phyloP scores from a whole-genome alignment of 1,140 invertebrate genomes.

The Cylas formicarius region DNA sequence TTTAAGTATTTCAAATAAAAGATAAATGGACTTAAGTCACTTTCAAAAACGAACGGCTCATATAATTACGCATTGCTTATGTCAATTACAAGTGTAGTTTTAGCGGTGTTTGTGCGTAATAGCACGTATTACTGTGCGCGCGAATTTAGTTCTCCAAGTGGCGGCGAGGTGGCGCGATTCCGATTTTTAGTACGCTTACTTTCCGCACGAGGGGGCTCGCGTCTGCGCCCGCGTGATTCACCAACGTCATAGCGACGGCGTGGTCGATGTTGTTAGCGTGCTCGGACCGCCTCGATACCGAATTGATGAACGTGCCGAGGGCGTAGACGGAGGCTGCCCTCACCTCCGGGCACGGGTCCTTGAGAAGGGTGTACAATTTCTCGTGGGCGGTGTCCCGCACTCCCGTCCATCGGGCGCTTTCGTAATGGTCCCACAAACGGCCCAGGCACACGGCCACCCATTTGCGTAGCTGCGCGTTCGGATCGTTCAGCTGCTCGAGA shows the following conservation, averaged over 20 bases:
- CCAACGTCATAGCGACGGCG: conserved; percentile 77
- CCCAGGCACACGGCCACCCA: conserved; percentile 92
- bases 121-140: no score
- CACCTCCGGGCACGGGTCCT: conserved; percentile 79
- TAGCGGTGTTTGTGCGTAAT: no score
- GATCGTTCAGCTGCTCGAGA: conserved; percentile 67
- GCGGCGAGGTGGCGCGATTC: no score
- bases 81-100: no score
- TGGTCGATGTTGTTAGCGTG: conserved; percentile 92
- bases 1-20: no score
- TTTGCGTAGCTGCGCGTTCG: conserved; percentile 61
- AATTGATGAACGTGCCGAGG: conserved; percentile 86
- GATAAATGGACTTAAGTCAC: no score
- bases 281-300: conserved; percentile 68
- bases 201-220: conserved; percentile 83
- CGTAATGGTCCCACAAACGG: conserved; percentile 89
- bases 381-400: conserved; percentile 94
- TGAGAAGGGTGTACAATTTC: conserved; percentile 75
- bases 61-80: no score
- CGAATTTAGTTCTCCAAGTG: no score
- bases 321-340: conserved; percentile 86
- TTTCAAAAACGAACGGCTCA: no score
- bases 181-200: no score
- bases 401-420: conserved; percentile 87
- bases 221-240: conserved; percentile 71